These are phyloP conservation scores for Chelidonichthys spinosus DNA, from an alignment of 2,797 vertebrate species.

Conservation along the genomic window DNA sequence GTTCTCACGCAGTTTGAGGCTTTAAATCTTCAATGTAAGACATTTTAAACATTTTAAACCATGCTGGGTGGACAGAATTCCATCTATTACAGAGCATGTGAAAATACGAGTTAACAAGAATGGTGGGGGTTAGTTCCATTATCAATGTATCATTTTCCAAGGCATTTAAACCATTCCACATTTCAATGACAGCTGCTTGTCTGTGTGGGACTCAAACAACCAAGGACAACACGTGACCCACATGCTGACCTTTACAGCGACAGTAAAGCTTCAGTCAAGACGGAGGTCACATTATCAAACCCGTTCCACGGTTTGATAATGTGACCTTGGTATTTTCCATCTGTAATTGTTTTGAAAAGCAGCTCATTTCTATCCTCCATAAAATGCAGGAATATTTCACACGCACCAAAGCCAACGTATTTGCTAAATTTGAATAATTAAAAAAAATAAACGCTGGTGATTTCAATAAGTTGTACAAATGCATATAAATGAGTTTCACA, in stretches of 20 bases:
- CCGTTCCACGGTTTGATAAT: background rate
- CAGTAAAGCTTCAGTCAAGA: background rate
- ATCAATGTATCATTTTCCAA: slow-evolving; percentile 7
- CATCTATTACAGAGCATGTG: background rate
- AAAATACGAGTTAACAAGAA: slow-evolving; percentile 19
- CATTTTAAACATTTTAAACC: slow-evolving; percentile 2
- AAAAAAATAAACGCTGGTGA: background rate
- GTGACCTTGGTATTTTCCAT: background rate
- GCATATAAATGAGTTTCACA: slow-evolving; percentile 2
- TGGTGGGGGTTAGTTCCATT: background rate
- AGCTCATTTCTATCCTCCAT: background rate
- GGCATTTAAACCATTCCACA: slow-evolving; percentile 21
- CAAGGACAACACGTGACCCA: slow-evolving; percentile 28
- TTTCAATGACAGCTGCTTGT: slow-evolving; percentile 1
- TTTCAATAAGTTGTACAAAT: background rate
- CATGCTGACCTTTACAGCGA: slow-evolving; percentile 14
- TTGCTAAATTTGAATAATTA: too few relatives aligned
- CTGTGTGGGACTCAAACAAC: slow-evolving; percentile 1
- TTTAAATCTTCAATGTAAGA: slow-evolving; percentile 19
- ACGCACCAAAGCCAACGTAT: too few relatives aligned
- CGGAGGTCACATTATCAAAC: slow-evolving; percentile 1
- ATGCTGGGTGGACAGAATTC: background rate
- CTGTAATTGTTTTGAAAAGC: slow-evolving; percentile 22
- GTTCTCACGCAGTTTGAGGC: background rate
- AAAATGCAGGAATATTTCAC: background rate